A percentile compares a stretch with the other conserved stretches of the same genome.
Evolutionary conservation across 1,140 invertebrate genomes (phyloP).

Genomic region (Drosophila nasuta): DNA sequence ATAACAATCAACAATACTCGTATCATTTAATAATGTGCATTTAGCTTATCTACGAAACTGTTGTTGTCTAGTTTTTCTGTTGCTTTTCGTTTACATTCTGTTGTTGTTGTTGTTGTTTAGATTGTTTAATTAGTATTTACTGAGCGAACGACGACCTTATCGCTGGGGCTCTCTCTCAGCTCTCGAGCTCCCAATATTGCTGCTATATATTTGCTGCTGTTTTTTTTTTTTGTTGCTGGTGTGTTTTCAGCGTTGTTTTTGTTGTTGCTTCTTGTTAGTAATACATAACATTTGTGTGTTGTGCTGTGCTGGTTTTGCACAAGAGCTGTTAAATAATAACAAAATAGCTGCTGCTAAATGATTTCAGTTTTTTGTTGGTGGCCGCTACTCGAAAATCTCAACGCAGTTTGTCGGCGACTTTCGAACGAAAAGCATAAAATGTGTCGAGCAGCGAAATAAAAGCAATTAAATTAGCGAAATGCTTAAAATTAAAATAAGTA

Average conservation of each 20-base stretch:
- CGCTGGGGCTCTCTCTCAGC: slow-evolving; percentile 42
- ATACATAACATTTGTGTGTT: slow-evolving; percentile 54
- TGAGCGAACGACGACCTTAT: slow-evolving; percentile 52
- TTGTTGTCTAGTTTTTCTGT: slow-evolving; percentile 48
- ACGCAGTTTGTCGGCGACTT: slow-evolving; percentile 81
- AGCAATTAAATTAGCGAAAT: slow-evolving; percentile 52
- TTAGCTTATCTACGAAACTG: slow-evolving; percentile 62
- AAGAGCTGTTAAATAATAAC: slow-evolving; percentile 78
- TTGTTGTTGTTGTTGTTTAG: slow-evolving; percentile 38
- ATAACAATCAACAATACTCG: slow-evolving; percentile 51
- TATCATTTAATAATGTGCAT: slow-evolving; percentile 70
- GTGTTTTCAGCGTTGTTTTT: slow-evolving; percentile 37
- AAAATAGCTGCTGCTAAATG: slow-evolving; percentile 72
- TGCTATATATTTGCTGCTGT: slow-evolving; percentile 7
- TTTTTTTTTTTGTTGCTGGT: slow-evolving; percentile 48
- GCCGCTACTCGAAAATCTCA: slow-evolving; percentile 57
- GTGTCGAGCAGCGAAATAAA: slow-evolving; percentile 55
- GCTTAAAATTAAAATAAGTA: slow-evolving; percentile 43
- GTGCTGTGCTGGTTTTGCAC: slow-evolving; percentile 45
- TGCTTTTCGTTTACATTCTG: not conserved
- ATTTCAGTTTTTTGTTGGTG: slow-evolving; percentile 58
- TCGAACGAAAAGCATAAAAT: slow-evolving; percentile 81
- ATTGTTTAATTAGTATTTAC: slow-evolving; percentile 73
- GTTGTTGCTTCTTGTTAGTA: slow-evolving; percentile 57
- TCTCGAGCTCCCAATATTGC: slow-evolving; percentile 44